phyloP scores from a whole-genome alignment of 2,113 vertebrate genomes.

The Aythya baeri region DNA sequence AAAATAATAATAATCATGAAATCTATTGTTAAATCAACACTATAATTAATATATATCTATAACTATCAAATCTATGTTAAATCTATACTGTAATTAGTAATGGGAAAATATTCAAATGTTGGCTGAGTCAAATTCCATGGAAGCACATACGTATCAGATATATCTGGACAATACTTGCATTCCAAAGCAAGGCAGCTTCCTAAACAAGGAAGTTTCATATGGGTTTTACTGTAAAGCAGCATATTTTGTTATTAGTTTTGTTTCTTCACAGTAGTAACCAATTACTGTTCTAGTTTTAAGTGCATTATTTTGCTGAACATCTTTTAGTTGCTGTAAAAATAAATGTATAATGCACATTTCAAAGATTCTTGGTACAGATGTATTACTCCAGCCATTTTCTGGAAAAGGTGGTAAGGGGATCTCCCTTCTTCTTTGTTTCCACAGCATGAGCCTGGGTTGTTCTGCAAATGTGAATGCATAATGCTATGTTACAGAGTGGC shows the following conservation, averaged over 20 bases:
- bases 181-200: background rate
- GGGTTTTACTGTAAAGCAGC: background rate
- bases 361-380: background rate
- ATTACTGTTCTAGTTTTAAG: background rate
- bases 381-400: background rate
- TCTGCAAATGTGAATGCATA: background rate
- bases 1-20: background rate
- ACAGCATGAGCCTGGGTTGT: background rate
- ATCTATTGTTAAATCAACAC: too few relatives aligned
- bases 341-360: background rate
- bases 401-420: background rate
- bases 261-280: background rate
- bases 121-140: background rate
- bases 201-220: background rate
- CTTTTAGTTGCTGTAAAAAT: background rate
- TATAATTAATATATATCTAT: too few relatives aligned
- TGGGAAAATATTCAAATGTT: background rate
- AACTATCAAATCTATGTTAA: too few relatives aligned
- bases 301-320: background rate
- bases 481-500: background rate
- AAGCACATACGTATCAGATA: background rate
- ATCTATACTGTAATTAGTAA: background rate
- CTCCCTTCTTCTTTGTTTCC: background rate
- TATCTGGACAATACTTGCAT: background rate
- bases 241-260: background rate